These are phyloP conservation scores for Trematomus loennbergii DNA, from an alignment of 2,113 vertebrate genomes.

Conservation along the genomic window DNA sequence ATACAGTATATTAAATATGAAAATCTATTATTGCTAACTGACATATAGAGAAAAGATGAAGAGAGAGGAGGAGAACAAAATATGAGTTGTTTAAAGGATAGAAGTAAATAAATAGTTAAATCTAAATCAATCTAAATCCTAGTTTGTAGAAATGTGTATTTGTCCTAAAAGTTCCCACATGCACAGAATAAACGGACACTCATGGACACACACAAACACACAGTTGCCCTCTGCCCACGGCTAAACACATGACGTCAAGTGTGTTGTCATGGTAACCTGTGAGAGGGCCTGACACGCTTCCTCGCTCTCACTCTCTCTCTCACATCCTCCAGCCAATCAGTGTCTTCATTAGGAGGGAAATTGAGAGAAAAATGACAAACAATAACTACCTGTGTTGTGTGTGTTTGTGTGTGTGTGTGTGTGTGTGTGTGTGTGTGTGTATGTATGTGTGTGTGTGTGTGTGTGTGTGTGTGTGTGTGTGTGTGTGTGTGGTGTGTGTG, in stretches of 20 bases:
- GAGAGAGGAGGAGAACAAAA: background rate
- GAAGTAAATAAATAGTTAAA: too few species aligned
- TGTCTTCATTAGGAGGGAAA: constrained; percentile 45
- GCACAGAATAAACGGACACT: background rate
- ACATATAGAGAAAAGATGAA: background rate
- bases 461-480: constrained; percentile 3
- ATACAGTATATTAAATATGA: too few species aligned
- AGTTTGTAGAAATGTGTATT: background rate
- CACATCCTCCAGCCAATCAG: constrained; percentile 7
- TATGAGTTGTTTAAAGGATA: background rate
- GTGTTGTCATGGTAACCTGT: constrained; percentile 59
- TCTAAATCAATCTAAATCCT: background rate
- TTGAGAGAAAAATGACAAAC: constrained; percentile 30
- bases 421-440: background rate
- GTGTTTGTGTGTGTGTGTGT: constrained; percentile 5
- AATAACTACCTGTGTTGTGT: constrained; percentile 24
- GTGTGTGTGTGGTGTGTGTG: background rate
- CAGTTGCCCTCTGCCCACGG: background rate
- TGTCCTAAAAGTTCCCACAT: constrained; percentile 10
- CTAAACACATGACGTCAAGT: constrained; percentile 29
- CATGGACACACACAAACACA: constrained; percentile 5
- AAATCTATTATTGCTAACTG: too few species aligned
- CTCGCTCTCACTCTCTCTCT: background rate
- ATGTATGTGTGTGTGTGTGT: constrained; percentile 23
- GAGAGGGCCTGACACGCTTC: background rate